Conservation (phyloP, 2,797 vertebrate genomes). For the Oreochromis grahami region DNA sequence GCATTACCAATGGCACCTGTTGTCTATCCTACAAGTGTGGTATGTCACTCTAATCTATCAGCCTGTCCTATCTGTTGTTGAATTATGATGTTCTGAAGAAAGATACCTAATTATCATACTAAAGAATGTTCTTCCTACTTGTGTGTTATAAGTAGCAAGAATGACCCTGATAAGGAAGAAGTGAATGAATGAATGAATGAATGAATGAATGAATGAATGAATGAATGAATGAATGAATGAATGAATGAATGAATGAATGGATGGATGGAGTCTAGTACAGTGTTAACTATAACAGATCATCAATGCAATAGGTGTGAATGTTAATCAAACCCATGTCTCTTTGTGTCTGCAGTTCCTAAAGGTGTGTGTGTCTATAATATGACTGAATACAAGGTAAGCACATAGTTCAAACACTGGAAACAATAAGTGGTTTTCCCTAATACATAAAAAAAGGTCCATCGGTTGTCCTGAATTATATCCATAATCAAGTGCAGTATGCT, state of each 20-base stretch:
- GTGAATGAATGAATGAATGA: not conserved
- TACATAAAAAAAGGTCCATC: not conserved
- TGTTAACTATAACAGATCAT: not conserved
- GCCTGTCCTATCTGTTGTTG: not conserved
- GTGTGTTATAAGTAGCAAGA: not conserved
- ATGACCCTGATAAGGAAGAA: not conserved
- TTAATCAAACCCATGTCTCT: not conserved
- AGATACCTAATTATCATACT: not conserved
- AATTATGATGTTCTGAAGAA: not conserved
- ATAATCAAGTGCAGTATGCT: not conserved
- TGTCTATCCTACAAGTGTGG: slow-evolving; percentile 72
- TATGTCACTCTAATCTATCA: slow-evolving; percentile 46
- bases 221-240: not conserved
- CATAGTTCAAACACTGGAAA: not conserved
- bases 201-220: not conserved
- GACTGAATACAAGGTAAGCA: slow-evolving; percentile 71
- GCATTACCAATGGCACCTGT: slow-evolving; percentile 41
- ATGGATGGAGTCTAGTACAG: not conserved
- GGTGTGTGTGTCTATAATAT: slow-evolving; percentile 69
- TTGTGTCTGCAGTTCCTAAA: slow-evolving; percentile 62
- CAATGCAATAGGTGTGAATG: not conserved
- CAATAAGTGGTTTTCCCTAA: not conserved
- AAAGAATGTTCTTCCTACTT: not conserved
- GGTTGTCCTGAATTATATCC: not conserved
- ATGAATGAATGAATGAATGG: not conserved